Evolutionary conservation across 2,113 vertebrate species (phyloP).

Genomic region (Bombycilla garrulus): DNA sequence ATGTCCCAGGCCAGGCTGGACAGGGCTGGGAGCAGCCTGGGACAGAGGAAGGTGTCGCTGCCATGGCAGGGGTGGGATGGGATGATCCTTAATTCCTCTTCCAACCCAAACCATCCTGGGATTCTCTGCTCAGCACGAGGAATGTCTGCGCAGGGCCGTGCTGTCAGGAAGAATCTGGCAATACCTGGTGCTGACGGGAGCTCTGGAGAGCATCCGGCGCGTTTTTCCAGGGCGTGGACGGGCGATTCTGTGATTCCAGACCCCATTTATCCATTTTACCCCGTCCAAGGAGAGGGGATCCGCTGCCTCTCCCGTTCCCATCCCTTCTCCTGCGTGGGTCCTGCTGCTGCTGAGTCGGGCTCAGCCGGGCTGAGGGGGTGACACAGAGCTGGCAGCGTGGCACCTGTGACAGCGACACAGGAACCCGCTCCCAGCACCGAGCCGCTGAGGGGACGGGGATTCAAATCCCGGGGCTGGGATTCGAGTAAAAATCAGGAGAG

Average conservation of each 20-base stretch:
- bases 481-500: accelerated
- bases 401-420: too few relatives aligned
- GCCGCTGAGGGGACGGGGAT: neutral
- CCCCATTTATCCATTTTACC: accelerated
- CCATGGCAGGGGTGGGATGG: accelerated
- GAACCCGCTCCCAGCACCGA: neutral
- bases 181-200: neutral
- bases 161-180: neutral
- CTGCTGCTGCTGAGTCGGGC: neutral
- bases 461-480: too few relatives aligned
- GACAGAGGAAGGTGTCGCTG: accelerated
- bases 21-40: neutral
- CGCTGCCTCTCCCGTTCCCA: accelerated
- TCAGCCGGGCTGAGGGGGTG: neutral
- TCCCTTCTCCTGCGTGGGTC: too few relatives aligned
- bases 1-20: neutral
- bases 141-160: neutral
- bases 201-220: neutral
- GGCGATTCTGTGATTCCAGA: neutral
- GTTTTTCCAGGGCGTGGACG: accelerated
- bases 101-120: neutral
- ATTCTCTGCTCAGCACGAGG: neutral
- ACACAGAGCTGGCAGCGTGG: neutral
- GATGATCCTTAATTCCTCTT: neutral
- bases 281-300: accelerated